Percentiles rank a stretch among this genome's conserved stretches.
These are phyloP conservation scores for Augochlorella aurata DNA, from an alignment of 2,888 invertebrate species.

Conservation along the genomic window DNA sequence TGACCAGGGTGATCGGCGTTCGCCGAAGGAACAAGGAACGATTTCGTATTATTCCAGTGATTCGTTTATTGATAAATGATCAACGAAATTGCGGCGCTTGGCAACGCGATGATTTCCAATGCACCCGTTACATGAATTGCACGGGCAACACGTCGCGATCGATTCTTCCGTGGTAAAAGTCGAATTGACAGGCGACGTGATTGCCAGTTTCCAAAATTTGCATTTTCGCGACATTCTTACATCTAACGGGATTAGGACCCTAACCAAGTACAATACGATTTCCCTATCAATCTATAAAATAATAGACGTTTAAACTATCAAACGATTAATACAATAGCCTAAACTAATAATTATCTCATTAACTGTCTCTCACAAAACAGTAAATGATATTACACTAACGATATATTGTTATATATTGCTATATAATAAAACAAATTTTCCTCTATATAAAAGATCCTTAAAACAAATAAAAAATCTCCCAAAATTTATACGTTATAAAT, in stretches of 20 bases:
- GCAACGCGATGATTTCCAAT: conserved; percentile 35
- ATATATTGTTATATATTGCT: background rate
- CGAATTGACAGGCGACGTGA: conserved; percentile 38
- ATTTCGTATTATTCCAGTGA: conserved; percentile 41
- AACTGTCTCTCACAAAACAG: background rate
- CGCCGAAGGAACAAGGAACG: conserved; percentile 44
- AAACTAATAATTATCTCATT: background rate
- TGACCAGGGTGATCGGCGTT: conserved; percentile 52
- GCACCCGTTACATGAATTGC: conserved; percentile 49
- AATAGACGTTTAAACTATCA: background rate
- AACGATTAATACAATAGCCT: background rate
- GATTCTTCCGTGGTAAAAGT: conserved; percentile 34
- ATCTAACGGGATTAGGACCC: background rate
- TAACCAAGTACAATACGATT: background rate
- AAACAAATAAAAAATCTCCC: background rate
- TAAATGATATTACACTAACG: background rate
- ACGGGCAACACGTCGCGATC: conserved; percentile 43
- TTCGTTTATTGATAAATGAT: conserved; percentile 61
- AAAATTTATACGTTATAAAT: background rate
- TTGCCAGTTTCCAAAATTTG: conserved; percentile 27
- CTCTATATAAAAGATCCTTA: background rate
- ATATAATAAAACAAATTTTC: background rate
- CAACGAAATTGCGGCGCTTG: conserved; percentile 24
- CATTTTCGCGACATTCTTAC: conserved; percentile 1
- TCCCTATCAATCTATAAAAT: background rate